Base-by-base conservation (phyloP, 2,113 vertebrate species). In the Nycticryphes semicollaris region DNA sequence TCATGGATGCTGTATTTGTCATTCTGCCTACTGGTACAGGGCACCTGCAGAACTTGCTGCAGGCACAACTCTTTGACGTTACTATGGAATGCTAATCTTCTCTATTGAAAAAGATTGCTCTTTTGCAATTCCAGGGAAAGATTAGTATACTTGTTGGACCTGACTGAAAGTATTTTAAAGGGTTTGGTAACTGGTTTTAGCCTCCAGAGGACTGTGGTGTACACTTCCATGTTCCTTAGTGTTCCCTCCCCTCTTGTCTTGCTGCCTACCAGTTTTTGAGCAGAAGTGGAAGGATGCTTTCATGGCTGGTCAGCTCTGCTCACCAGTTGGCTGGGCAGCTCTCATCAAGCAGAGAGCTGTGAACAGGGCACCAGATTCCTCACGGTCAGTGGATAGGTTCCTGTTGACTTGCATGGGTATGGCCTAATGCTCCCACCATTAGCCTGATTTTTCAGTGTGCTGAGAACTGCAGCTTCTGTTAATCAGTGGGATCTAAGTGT, bases 401-500 rank as follows among this genome's bases (percentile, higher is more conserved):
- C 73, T 0, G 0, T 82, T 87, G 77, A 69, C 86, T 82, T 73
- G 76, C 20, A 3, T 53, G 62, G 30, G 39, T 48, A 64, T 24
- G 77, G 76, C 89, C 62, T 84, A 12, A 62, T 48, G 85, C 67
- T 93, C 51, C 79, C 79, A 60, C 87, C 50, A 50, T 84, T 72
- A 90, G 89, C 57, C 80, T 89, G 66, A 79, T 91, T 94, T 94
- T 94, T 73, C 41, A 37, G 67, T 47, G 77, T 87, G 53, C 89
- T 43, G 84, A 82, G 92, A 68, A 73, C 84, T 69, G 73, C 87
- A 89, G 87, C 87, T 89, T 80, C 94, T 96, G 91, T 76, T 94
- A 79, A 85, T 94, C 95, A 87, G 78, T 80, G 75, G 91, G 89
- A 89, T 92, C 94, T 87, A 68, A 89, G 88, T 73, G 81, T 82